phyloP scores from a whole-genome alignment of 1,140 invertebrate genomes.

The Heliconius nattereri region DNA sequence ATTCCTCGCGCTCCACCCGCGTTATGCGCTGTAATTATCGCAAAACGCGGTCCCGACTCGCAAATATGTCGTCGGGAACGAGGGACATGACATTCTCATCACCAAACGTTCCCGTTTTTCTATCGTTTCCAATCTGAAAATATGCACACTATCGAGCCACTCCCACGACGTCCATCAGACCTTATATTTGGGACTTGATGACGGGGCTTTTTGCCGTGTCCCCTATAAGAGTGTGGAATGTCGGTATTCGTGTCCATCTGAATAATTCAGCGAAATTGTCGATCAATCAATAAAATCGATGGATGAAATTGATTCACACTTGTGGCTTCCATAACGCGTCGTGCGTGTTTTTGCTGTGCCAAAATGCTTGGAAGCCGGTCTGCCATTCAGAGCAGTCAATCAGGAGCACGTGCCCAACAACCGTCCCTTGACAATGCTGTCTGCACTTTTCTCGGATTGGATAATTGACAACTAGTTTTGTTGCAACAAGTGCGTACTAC shows the following conservation, averaged over 20 bases:
- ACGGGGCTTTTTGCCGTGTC: slow-evolving; percentile 56
- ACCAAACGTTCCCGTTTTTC: slow-evolving; percentile 74
- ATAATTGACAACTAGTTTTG: slow-evolving; percentile 59
- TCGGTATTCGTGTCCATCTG: slow-evolving; percentile 73
- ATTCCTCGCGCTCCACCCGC: slow-evolving; percentile 71
- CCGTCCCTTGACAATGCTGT: slow-evolving; percentile 59
- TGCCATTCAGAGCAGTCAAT: slow-evolving; percentile 68
- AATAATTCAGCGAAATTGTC: slow-evolving; percentile 78
- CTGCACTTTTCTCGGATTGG: slow-evolving; percentile 57
- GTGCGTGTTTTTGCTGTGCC: slow-evolving; percentile 62
- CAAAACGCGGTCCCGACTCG: slow-evolving; percentile 75
- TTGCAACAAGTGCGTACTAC: slow-evolving; percentile 38
- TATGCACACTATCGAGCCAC: slow-evolving; percentile 59
- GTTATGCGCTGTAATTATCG: slow-evolving; percentile 78
- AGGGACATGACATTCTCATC: slow-evolving; percentile 80
- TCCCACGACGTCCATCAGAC: slow-evolving; percentile 63
- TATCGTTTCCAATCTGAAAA: slow-evolving; percentile 57
- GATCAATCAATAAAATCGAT: slow-evolving; percentile 80
- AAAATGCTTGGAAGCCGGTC: slow-evolving; percentile 71
- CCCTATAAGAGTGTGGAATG: slow-evolving; percentile 68
- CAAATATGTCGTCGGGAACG: slow-evolving; percentile 79
- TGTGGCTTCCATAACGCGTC: slow-evolving; percentile 69
- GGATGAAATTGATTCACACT: slow-evolving; percentile 79
- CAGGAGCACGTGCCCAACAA: slow-evolving; percentile 60
- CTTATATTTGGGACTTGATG: slow-evolving; percentile 56